A percentile compares a stretch with the other conserved stretches of the same genome.
These are phyloP conservation scores for Otolemur garnettii DNA, from an alignment of 2,113 vertebrate species.

Conservation along the genomic window DNA sequence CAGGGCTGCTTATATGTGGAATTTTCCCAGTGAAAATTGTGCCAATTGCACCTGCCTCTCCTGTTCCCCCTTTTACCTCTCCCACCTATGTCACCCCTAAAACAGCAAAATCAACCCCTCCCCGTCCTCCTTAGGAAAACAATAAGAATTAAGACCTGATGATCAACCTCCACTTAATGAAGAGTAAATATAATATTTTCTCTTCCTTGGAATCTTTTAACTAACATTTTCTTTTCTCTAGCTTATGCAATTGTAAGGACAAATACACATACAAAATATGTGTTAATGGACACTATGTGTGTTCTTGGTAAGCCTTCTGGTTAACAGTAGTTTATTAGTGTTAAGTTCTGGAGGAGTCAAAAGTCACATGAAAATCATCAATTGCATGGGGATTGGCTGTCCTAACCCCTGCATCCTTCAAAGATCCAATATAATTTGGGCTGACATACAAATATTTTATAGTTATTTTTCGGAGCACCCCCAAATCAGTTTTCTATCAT, in stretches of 20 bases:
- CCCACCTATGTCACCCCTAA: not conserved
- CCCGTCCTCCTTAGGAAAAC: not conserved
- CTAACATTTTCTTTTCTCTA: not conserved
- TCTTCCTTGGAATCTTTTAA: not conserved
- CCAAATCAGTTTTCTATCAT: not conserved
- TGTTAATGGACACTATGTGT: not conserved
- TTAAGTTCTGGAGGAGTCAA: not conserved
- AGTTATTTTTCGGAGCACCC: not conserved
- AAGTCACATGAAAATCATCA: not conserved
- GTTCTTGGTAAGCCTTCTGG: not conserved
- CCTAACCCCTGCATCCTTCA: not conserved
- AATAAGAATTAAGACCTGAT: not conserved
- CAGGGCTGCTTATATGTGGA: not conserved
- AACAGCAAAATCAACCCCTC: not conserved
- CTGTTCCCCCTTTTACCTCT: not conserved
- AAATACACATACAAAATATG: not conserved
- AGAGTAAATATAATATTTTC: not conserved
- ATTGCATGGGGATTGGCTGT: not conserved
- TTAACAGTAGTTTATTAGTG: not conserved
- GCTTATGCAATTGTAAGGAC: not conserved
- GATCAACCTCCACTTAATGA: not conserved
- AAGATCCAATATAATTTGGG: not conserved
- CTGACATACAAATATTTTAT: conserved; percentile 29
- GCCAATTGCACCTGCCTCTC: not conserved
- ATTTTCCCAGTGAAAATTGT: not conserved